A percentile compares a stretch with the other conserved stretches of the same genome.
phyloP scores from a whole-genome alignment of 2,113 vertebrate species.

The Agelaius phoeniceus region DNA sequence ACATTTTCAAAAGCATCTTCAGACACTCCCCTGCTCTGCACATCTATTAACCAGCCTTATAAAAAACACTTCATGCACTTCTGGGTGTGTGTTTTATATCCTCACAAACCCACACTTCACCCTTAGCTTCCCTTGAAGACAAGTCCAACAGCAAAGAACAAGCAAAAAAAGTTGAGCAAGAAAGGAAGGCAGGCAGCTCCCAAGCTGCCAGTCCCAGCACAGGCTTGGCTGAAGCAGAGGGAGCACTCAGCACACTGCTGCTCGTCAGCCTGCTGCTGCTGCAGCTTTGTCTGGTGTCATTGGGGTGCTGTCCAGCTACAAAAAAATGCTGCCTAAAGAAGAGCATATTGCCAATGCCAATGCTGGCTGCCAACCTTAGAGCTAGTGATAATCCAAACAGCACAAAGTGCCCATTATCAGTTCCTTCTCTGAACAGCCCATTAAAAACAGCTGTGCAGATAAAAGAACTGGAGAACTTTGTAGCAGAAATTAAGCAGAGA shows the following conservation, averaged over 20 bases:
- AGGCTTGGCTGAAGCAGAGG: neutral
- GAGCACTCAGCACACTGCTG: neutral
- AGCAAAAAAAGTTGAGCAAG: neutral
- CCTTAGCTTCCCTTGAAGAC: neutral
- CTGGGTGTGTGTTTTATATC: neutral
- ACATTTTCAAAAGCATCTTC: neutral
- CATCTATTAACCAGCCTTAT: neutral
- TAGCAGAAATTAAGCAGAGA: slow-evolving; percentile 57
- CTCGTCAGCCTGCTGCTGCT: neutral
- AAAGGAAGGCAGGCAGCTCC: neutral
- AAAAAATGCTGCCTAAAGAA: slow-evolving; percentile 51
- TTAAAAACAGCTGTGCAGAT: slow-evolving; percentile 73
- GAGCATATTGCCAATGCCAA: slow-evolving; percentile 64
- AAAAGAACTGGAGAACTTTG: slow-evolving; percentile 69
- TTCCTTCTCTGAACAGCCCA: slow-evolving; percentile 67
- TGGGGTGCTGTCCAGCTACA: slow-evolving; percentile 61
- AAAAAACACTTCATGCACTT: neutral
- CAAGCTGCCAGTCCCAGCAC: neutral
- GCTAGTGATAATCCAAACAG: slow-evolving; percentile 67
- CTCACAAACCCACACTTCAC: neutral
- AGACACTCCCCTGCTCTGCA: neutral
- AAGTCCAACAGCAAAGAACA: neutral
- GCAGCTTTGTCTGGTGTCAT: slow-evolving; percentile 31
- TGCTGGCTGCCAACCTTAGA: slow-evolving; percentile 62
- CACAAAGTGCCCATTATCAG: slow-evolving; percentile 73